Percentiles rank a stretch among this genome's conserved stretches.
phyloP scores from a whole-genome alignment of 1,140 invertebrate genomes.

The Paramacrobiotus metropolitanus region DNA sequence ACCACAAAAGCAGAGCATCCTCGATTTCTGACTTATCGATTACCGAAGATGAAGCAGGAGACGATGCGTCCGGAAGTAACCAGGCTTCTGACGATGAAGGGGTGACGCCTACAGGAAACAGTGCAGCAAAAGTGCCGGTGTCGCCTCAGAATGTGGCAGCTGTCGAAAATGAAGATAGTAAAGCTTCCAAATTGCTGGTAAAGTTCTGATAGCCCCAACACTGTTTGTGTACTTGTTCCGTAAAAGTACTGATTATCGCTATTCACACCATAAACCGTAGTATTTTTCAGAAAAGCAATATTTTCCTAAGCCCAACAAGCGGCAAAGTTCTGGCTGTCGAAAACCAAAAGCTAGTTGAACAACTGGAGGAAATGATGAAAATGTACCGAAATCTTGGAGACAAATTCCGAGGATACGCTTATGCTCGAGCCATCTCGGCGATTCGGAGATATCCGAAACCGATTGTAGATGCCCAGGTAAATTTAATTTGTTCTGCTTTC shows the following conservation, averaged over 20 bases:
- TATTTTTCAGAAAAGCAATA: constrained; percentile 2
- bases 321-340: not conserved
- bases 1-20: not conserved
- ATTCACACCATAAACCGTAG: no score
- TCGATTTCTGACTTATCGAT: not conserved
- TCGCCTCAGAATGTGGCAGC: no score
- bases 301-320: not conserved
- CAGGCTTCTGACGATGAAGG: not conserved
- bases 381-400: not conserved
- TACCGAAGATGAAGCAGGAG: not conserved
- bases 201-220: no score
- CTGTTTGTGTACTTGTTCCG: no score
- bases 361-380: constrained; percentile 3
- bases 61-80: not conserved
- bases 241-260: no score
- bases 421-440: constrained; percentile 1
- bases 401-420: not conserved
- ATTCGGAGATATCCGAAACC: not conserved
- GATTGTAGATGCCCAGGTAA: not conserved
- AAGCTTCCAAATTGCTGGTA: no score
- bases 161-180: no score
- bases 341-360: not conserved
- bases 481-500: not conserved
- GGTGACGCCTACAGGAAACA: no score
- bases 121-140: no score